Conservation (phyloP, 2,113 vertebrate species). For the Neoarius graeffei region DNA sequence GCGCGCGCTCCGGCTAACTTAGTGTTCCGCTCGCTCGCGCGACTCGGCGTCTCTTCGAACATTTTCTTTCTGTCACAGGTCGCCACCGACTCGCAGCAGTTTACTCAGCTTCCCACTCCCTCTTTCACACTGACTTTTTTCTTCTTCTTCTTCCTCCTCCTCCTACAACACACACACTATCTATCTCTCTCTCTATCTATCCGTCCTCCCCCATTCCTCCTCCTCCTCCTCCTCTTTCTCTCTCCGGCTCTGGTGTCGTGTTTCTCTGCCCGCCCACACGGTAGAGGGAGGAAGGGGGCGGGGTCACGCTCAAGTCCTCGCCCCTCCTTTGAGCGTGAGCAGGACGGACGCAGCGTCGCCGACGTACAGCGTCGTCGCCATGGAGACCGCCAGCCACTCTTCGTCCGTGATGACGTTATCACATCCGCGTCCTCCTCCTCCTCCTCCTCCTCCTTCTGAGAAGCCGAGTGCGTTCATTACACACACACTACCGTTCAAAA, state of each 20-base stretch:
- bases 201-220: slow-evolving; percentile 47
- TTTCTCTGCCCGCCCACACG: slow-evolving; percentile 79
- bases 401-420: slow-evolving; percentile 66
- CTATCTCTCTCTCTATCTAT: no score
- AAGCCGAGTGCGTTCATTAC: background rate
- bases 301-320: slow-evolving; percentile 38
- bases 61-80: slow-evolving; percentile 38
- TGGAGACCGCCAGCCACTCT: slow-evolving; percentile 65
- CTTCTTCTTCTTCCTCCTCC: slow-evolving; percentile 39
- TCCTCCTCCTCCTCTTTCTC: slow-evolving; percentile 52
- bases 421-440: slow-evolving; percentile 58
- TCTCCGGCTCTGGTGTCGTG: slow-evolving; percentile 77
- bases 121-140: slow-evolving; percentile 70
- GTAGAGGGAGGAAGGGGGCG: slow-evolving; percentile 55
- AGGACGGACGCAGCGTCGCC: no score
- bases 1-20: background rate
- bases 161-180: slow-evolving; percentile 59
- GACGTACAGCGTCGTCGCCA: slow-evolving; percentile 71
- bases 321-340: slow-evolving; percentile 69
- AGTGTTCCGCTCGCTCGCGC: slow-evolving; percentile 15
- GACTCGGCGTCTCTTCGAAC: slow-evolving; percentile 23
- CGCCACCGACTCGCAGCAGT: slow-evolving; percentile 45
- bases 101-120: slow-evolving; percentile 62
- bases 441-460: slow-evolving; percentile 57
- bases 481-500: no score